Conservation (phyloP, 2,888 invertebrate genomes). For the Timandra comae region DNA sequence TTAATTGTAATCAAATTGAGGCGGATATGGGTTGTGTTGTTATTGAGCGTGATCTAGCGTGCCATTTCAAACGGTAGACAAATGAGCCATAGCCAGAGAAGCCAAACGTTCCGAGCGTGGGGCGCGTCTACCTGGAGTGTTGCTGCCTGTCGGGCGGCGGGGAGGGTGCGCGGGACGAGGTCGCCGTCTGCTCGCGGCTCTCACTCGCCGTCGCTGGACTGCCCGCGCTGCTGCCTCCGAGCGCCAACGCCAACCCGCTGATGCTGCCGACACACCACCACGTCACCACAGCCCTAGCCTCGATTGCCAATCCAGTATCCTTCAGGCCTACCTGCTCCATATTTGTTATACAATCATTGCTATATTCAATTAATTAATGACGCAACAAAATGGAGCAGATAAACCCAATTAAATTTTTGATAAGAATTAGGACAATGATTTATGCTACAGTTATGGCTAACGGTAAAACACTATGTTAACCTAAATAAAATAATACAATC, state of each 20-base stretch:
- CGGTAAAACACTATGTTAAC: constrained; percentile 29
- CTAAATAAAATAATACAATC: constrained; percentile 30
- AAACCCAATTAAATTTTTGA: constrained; percentile 46
- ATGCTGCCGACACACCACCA: constrained; percentile 76
- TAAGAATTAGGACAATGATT: constrained; percentile 37
- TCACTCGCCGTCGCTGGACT: constrained; percentile 51
- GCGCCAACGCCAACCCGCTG: constrained; percentile 76
- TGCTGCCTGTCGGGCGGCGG: constrained; percentile 68
- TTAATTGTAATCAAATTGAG: constrained; percentile 3
- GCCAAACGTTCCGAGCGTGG: constrained; percentile 64
- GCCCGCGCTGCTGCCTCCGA: constrained; percentile 67
- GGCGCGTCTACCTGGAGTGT: constrained; percentile 72
- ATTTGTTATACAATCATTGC: constrained; percentile 19
- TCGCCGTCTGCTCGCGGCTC: constrained; percentile 54
- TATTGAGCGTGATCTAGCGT: constrained; percentile 29
- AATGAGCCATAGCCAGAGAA: constrained; percentile 55
- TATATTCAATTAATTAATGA: constrained; percentile 8
- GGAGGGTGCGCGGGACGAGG: constrained; percentile 65
- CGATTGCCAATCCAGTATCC: constrained; percentile 32
- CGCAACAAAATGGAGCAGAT: constrained; percentile 54
- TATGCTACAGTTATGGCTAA: constrained; percentile 24
- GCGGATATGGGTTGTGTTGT: not conserved
- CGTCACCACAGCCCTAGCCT: constrained; percentile 71
- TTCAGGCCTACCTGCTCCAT: constrained; percentile 62
- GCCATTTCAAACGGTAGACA: constrained; percentile 27